These are phyloP conservation scores for Rhinatrema bivittatum DNA, from an alignment of 2,797 vertebrate species.

Conservation along the genomic window DNA sequence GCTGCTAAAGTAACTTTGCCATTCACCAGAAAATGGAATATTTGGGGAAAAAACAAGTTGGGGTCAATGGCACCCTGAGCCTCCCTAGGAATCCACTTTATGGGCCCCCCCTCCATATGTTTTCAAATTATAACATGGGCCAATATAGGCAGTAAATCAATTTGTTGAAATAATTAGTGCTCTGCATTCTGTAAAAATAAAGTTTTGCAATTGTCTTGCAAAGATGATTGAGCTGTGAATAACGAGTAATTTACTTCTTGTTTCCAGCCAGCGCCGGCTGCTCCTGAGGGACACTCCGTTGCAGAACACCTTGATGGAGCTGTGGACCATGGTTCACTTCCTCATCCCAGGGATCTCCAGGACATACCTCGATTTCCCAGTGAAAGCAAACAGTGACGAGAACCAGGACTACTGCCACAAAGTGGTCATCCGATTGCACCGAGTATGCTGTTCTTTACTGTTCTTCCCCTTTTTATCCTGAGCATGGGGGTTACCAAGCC, in stretches of 20 bases:
- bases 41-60: too few species aligned
- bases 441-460: slow-evolving; percentile 41
- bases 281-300: slow-evolving; percentile 75
- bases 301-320: slow-evolving; percentile 75
- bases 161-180: too few species aligned
- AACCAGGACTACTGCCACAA: slow-evolving; percentile 83
- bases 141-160: too few species aligned
- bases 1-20: too few species aligned
- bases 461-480: background rate
- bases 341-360: slow-evolving; percentile 77
- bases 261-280: slow-evolving; percentile 68
- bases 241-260: background rate
- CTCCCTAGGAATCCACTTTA: too few species aligned
- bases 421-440: slow-evolving; percentile 73
- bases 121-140: too few species aligned
- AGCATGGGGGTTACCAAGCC: background rate
- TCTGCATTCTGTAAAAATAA: too few species aligned
- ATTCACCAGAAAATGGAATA: too few species aligned
- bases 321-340: slow-evolving; percentile 87
- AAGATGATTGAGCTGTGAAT: too few species aligned
- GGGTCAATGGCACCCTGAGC: too few species aligned
- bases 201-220: too few species aligned
- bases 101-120: too few species aligned
- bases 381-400: slow-evolving; percentile 67
- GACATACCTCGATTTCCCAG: slow-evolving; percentile 67